Conservation (phyloP, 2,888 invertebrate species). For the Epistrophe eligans region DNA sequence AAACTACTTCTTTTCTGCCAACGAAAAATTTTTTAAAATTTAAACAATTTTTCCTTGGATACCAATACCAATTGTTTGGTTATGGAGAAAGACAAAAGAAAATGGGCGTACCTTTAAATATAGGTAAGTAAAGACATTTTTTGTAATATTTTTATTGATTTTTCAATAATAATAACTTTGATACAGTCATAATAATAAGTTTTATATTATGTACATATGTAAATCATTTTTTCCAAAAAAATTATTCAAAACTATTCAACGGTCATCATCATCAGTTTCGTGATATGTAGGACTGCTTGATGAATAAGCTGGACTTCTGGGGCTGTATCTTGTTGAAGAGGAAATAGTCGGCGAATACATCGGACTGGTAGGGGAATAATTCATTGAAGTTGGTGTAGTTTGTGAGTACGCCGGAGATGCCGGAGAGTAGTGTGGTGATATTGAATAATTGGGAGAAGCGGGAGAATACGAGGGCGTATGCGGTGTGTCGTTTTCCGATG, state of each 20-base stretch:
- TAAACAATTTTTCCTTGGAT: too few relatives aligned
- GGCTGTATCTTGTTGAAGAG: conserved; percentile 88
- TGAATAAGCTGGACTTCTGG: conserved; percentile 89
- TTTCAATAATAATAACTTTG: neutral
- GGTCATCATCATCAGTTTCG: conserved; percentile 77
- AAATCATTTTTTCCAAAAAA: too few relatives aligned
- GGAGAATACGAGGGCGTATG: conserved; percentile 89
- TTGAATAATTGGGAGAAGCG: conserved; percentile 82
- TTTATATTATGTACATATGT: conserved; percentile 8
- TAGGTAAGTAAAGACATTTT: too few relatives aligned
- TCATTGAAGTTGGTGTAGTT: conserved; percentile 87
- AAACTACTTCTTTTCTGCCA: too few relatives aligned
- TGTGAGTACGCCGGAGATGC: conserved; percentile 92
- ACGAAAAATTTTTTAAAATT: too few relatives aligned
- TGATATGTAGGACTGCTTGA: conserved; percentile 86
- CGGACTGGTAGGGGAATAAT: conserved; percentile 92
- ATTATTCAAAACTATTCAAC: conserved; percentile 10
- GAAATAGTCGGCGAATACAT: conserved; percentile 95
- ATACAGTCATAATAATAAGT: conserved; percentile 34
- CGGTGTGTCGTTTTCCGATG: conserved; percentile 88
- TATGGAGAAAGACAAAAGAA: too few relatives aligned
- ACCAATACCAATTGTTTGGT: too few relatives aligned
- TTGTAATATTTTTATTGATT: too few relatives aligned
- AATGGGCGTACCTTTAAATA: too few relatives aligned
- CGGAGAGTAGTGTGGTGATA: conserved; percentile 86